Conservation (phyloP, 2,888 invertebrate species). For the Platycheirus albimanus region DNA sequence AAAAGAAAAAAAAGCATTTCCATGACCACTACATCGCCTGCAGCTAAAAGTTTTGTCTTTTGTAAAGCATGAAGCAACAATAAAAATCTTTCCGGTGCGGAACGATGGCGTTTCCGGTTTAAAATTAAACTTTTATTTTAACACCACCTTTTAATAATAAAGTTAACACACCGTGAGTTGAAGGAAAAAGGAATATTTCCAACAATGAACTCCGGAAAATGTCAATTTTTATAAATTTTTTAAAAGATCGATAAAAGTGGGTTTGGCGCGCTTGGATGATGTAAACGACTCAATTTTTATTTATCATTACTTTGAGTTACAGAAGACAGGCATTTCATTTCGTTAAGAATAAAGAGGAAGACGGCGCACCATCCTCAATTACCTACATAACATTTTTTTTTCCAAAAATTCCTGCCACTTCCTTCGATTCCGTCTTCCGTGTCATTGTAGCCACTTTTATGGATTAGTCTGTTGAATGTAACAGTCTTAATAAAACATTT, state of each 20-base stretch:
- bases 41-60: constrained; percentile 6
- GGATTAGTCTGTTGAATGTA: constrained; percentile 42
- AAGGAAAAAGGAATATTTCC: background rate
- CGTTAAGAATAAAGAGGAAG: too few relatives aligned
- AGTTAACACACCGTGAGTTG: background rate
- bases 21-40: constrained; percentile 2
- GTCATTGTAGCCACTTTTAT: constrained; percentile 23
- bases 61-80: constrained; percentile 5
- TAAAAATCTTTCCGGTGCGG: background rate
- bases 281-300: constrained; percentile 19
- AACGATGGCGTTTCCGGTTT: background rate
- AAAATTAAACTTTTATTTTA: constrained; percentile 10
- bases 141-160: background rate
- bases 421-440: constrained; percentile 9
- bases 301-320: too few relatives aligned
- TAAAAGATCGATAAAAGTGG: background rate
- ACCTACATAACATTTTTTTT: too few relatives aligned
- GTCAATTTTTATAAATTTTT: background rate
- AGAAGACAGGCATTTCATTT: too few relatives aligned
- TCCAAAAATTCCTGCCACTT: too few relatives aligned
- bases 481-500: constrained; percentile 34
- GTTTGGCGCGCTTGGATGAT: too few relatives aligned
- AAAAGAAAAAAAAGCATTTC: background rate
- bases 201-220: background rate
- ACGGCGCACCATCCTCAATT: too few relatives aligned